A percentile compares a stretch with the other conserved stretches of the same genome.
These are phyloP conservation scores for Diabrotica undecimpunctata DNA, from an alignment of 1,140 invertebrate species.

Conservation along the genomic window DNA sequence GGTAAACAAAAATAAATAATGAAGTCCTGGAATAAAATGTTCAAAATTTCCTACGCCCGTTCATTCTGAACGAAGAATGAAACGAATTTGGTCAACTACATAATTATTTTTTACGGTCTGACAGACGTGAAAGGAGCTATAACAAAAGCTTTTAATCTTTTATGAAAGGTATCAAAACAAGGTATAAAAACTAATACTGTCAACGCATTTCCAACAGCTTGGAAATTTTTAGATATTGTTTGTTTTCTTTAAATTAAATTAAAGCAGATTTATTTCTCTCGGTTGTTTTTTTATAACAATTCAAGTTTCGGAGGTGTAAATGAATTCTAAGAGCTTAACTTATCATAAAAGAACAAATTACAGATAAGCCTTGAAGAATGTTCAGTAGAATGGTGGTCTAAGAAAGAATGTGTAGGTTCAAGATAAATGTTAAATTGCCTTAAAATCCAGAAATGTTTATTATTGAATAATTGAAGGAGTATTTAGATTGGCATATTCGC, in stretches of 20 bases:
- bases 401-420: no score
- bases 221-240: background rate
- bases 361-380: no score
- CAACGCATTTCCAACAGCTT: background rate
- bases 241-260: background rate
- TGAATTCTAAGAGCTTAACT: no score
- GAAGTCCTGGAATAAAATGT: background rate
- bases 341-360: no score
- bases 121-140: background rate
- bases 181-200: background rate
- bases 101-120: background rate
- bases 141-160: constrained; percentile 1
- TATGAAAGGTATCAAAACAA: constrained; percentile 1
- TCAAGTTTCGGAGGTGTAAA: no score
- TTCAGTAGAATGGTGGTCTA: no score
- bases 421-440: no score
- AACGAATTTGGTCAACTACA: constrained; percentile 2
- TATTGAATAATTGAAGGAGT: no score
- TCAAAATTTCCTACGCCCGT: background rate
- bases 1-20: background rate
- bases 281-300: no score
- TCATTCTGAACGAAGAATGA: background rate
- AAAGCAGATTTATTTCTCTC: no score
- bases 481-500: no score
- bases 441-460: no score